Percentiles rank a stretch among this genome's conserved stretches.
These are phyloP conservation scores for Prionailurus bengalensis DNA, from an alignment of 2,113 vertebrate species.

Conservation along the genomic window DNA sequence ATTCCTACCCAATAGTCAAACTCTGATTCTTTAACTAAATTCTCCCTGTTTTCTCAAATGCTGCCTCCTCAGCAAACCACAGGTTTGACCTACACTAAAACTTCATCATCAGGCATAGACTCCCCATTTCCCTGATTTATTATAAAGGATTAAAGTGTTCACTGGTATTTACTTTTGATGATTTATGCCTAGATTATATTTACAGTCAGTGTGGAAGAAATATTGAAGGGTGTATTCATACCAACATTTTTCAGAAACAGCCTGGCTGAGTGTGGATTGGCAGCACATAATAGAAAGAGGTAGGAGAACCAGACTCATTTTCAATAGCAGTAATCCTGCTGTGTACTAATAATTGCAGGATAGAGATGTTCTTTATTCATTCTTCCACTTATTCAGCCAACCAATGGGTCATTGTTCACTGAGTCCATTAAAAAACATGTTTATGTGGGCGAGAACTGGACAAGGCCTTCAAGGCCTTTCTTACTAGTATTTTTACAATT, in stretches of 20 bases:
- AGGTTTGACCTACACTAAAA: slow-evolving; percentile 74
- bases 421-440: not conserved
- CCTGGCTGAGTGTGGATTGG: not conserved
- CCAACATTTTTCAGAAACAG: slow-evolving; percentile 73
- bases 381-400: not conserved
- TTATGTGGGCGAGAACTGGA: not conserved
- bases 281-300: not conserved
- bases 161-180: slow-evolving; percentile 79
- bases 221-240: slow-evolving; percentile 69
- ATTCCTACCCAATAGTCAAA: not conserved
- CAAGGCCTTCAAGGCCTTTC: not conserved
- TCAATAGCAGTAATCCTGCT: not conserved
- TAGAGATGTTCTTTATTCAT: not conserved
- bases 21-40: slow-evolving; percentile 25
- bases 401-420: not conserved
- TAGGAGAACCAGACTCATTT: slow-evolving; percentile 1
- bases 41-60: slow-evolving; percentile 7
- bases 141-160: slow-evolving; percentile 75
- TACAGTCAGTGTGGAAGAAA: slow-evolving; percentile 72
- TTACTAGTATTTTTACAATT: not conserved
- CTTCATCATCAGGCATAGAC: slow-evolving; percentile 61
- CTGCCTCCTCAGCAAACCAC: slow-evolving; percentile 7
- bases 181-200: slow-evolving; percentile 80
- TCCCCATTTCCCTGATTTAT: slow-evolving; percentile 78
- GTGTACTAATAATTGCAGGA: slow-evolving; percentile 17